phyloP scores from a whole-genome alignment of 2,888 invertebrate genomes.

The Lissonota sp. region DNA sequence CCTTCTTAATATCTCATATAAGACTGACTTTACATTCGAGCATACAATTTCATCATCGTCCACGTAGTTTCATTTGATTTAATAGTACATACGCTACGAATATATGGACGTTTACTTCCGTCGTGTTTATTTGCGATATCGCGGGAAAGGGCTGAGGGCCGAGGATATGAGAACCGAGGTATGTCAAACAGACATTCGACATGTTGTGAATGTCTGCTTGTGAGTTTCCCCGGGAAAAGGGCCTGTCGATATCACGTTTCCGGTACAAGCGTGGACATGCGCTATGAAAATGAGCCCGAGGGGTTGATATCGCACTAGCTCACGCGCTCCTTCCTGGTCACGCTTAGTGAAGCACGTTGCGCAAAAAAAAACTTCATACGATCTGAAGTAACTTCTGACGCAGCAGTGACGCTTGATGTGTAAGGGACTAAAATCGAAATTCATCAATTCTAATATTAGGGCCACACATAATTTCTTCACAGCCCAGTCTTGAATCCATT shows the following conservation, averaged over 20 bases:
- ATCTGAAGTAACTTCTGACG: too few species aligned
- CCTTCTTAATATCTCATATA: slow-evolving; percentile 25
- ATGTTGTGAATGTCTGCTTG: neutral
- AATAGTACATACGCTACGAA: neutral
- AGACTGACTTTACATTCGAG: neutral
- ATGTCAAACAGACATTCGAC: slow-evolving; percentile 6
- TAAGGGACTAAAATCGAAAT: too few species aligned
- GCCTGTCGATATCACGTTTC: slow-evolving; percentile 54
- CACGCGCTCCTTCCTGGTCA: too few species aligned
- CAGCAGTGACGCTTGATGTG: too few species aligned
- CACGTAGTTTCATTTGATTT: neutral
- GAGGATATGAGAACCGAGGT: slow-evolving; percentile 26
- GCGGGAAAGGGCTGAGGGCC: slow-evolving; percentile 20
- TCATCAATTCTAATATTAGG: too few species aligned
- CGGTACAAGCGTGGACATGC: slow-evolving; percentile 14
- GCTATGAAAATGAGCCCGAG: neutral
- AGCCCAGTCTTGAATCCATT: too few species aligned
- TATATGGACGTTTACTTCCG: slow-evolving; percentile 16
- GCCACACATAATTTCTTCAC: too few species aligned
- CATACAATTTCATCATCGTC: neutral
- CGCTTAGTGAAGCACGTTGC: slow-evolving; percentile 7
- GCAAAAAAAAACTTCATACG: too few species aligned
- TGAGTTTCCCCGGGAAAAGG: slow-evolving; percentile 23
- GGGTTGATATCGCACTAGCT: too few species aligned
- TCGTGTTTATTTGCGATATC: slow-evolving; percentile 9